These are phyloP conservation scores for Tethya wilhelma DNA, from an alignment of 37 sponge, comb jelly and placozoan species.

Conservation along the genomic window DNA sequence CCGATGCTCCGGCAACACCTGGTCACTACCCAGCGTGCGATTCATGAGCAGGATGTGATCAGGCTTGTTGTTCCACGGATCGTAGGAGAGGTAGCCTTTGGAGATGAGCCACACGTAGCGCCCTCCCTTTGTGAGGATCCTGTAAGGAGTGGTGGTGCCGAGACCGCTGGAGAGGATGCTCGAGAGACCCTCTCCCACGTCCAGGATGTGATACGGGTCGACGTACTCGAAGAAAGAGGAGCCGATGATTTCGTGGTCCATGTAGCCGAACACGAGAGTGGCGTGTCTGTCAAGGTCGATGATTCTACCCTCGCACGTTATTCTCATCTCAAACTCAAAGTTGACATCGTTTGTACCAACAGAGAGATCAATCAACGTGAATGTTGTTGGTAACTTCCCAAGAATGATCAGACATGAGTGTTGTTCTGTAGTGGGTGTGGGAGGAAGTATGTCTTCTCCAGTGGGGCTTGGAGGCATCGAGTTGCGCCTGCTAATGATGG, in stretches of 20 bases:
- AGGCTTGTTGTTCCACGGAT: slow-evolving; percentile 80
- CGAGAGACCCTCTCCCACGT: slow-evolving; percentile 43
- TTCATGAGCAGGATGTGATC: slow-evolving; percentile 67
- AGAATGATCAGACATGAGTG: slow-evolving; percentile 44
- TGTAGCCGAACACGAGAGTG: slow-evolving; percentile 55
- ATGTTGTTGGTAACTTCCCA: slow-evolving; percentile 20
- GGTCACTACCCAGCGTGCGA: slow-evolving; percentile 63
- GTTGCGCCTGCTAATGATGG: not conserved
- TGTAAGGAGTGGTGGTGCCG: slow-evolving; percentile 63
- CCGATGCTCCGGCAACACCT: slow-evolving; percentile 60
- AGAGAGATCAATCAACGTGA: slow-evolving; percentile 36
- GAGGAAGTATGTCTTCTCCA: not conserved
- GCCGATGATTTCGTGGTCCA: slow-evolving; percentile 45
- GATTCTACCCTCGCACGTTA: slow-evolving; percentile 61
- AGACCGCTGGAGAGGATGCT: slow-evolving; percentile 36
- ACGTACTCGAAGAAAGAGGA: slow-evolving; percentile 68
- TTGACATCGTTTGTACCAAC: slow-evolving; percentile 47
- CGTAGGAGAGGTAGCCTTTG: slow-evolving; percentile 65
- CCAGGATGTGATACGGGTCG: slow-evolving; percentile 64
- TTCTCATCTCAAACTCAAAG: slow-evolving; percentile 60
- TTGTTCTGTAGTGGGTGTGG: not conserved
- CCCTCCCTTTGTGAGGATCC: slow-evolving; percentile 57
- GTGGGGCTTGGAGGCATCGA: not conserved
- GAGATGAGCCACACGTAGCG: slow-evolving; percentile 64
- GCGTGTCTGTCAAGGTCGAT: slow-evolving; percentile 68